Percentiles rank a stretch among this genome's conserved stretches.
Conservation (phyloP, 2,888 invertebrate species). For the Temnothorax unifasciatus region DNA sequence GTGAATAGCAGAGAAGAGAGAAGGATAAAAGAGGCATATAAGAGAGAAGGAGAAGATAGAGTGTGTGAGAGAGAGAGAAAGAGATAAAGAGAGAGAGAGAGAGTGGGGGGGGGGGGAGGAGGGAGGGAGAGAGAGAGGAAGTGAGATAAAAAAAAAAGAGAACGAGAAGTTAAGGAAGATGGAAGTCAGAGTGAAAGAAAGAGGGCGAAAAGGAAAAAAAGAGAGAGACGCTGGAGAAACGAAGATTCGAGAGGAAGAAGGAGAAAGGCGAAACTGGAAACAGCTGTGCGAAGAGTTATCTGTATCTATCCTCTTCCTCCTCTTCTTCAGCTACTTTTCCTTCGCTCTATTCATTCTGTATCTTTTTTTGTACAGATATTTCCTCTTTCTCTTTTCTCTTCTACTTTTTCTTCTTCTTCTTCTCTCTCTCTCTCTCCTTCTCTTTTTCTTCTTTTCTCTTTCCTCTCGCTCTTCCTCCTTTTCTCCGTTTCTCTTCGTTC, state of each 20-base stretch:
- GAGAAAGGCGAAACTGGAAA: slow-evolving; percentile 47
- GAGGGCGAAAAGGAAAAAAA: slow-evolving; percentile 52
- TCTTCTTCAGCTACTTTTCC: slow-evolving; percentile 67
- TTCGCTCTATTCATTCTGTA: slow-evolving; percentile 65
- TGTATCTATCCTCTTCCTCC: slow-evolving; percentile 62
- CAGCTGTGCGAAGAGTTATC: slow-evolving; percentile 66
- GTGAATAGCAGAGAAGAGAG: slow-evolving; percentile 50
- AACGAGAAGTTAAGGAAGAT: slow-evolving; percentile 40
- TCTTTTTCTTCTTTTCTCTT: slow-evolving; percentile 49
- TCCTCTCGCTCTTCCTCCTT: slow-evolving; percentile 48
- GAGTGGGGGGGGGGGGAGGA: slow-evolving; percentile 15
- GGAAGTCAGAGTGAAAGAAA: slow-evolving; percentile 29
- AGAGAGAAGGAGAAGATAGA: slow-evolving; percentile 60
- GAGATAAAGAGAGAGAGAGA: slow-evolving; percentile 2
- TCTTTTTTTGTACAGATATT: slow-evolving; percentile 18
- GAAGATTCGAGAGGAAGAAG: slow-evolving; percentile 42
- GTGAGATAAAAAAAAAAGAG: slow-evolving; percentile 34
- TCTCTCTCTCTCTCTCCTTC: not conserved
- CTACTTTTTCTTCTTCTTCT: slow-evolving; percentile 40
- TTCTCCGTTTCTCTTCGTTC: slow-evolving; percentile 59
- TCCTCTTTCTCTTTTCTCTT: not conserved
- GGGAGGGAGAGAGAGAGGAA: slow-evolving; percentile 19
- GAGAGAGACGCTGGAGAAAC: slow-evolving; percentile 21
- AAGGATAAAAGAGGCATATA: slow-evolving; percentile 17
- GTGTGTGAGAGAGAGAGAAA: not conserved